Base-by-base conservation (phyloP, 2,888 invertebrate species). In the Leistus spinibarbis region DNA sequence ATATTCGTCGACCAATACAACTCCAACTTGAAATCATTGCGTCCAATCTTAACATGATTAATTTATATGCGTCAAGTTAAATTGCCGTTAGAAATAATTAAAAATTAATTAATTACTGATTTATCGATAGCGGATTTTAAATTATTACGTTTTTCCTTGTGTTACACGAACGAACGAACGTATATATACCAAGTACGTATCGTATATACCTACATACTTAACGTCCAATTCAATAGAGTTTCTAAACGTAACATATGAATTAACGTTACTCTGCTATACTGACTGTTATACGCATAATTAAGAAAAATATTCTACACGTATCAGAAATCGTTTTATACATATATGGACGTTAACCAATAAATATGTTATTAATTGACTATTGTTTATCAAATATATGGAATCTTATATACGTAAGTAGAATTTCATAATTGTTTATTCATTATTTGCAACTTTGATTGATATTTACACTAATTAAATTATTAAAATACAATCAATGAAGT, bases 101-200 rank as follows among this genome's bases (percentile, higher is more conserved):
- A 69, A 69, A 69, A 57, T 69, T 57, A 69, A 69, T 69, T 69
- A 69, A 69, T 69, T 60, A 24, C 57, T 69, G 69, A 69, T 69
- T 57, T 69, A 69, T 57, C 24, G 69, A 69, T 69, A 69, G 57
- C 17, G 24, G 1, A 57, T 69, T 69, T 69, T 69, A 57, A 56
- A 69, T 69, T 40, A 40, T 40, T 40, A 40, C 40, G 4, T 40
- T 4, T 23, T 22, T 57, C 23, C 54, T 16, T 68, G 19, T 68
- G 20, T 13, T 54, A 19, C 68, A 16, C 22, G 22, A 22, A 22
- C 54, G 19, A 16, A 20, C 17, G 66, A 66, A 53, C 19, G 54
- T n/a, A 13, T 3, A 23, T 22, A 17, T 54, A 54, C n/a, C n/a
- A n/a, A n/a, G n/a, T n/a, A n/a, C n/a, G n/a, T n/a, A n/a, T n/a